These are phyloP conservation scores for Phaedon cochleariae DNA, from an alignment of 2,888 invertebrate species.

Conservation along the genomic window DNA sequence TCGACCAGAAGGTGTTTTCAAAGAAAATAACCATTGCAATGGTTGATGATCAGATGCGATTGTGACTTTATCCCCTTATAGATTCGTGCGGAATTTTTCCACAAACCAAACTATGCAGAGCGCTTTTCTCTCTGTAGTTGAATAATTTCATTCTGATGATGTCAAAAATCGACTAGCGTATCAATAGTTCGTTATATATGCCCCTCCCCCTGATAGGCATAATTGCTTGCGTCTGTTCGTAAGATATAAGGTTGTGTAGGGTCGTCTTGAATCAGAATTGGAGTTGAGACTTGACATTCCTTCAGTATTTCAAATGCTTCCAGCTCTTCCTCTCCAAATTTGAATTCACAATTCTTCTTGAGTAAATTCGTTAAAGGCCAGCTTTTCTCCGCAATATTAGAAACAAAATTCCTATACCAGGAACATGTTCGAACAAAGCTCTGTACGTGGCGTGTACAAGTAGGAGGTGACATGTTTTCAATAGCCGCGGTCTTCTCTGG, in stretches of 20 bases:
- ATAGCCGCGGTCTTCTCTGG: conserved; percentile 41
- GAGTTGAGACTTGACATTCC: conserved; percentile 6
- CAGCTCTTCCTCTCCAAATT: conserved; percentile 17
- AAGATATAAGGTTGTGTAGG: background rate
- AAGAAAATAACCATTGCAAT: conserved; percentile 46
- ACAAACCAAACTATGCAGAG: conserved; percentile 51
- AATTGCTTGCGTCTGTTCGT: too few species aligned
- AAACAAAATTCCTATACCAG: conserved; percentile 24
- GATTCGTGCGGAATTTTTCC: conserved; percentile 54
- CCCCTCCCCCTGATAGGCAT: conserved; percentile 32
- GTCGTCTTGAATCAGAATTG: conserved; percentile 23
- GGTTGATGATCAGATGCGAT: conserved; percentile 62
- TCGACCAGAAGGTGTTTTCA: background rate
- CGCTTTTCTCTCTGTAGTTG: conserved; percentile 44
- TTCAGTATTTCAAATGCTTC: conserved; percentile 19
- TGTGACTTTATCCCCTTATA: conserved; percentile 54
- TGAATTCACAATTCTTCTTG: conserved; percentile 16
- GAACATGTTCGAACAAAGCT: conserved; percentile 23
- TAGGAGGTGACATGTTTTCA: conserved; percentile 11
- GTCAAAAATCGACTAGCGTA: conserved; percentile 45
- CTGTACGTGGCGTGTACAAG: conserved; percentile 11
- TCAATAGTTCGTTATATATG: conserved; percentile 38
- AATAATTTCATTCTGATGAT: conserved; percentile 42
- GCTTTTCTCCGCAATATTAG: conserved; percentile 19
- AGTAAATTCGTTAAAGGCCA: conserved; percentile 20